Evolutionary conservation across 2,797 vertebrate genomes (phyloP).

Genomic region (Eurystomus glaucurus): DNA sequence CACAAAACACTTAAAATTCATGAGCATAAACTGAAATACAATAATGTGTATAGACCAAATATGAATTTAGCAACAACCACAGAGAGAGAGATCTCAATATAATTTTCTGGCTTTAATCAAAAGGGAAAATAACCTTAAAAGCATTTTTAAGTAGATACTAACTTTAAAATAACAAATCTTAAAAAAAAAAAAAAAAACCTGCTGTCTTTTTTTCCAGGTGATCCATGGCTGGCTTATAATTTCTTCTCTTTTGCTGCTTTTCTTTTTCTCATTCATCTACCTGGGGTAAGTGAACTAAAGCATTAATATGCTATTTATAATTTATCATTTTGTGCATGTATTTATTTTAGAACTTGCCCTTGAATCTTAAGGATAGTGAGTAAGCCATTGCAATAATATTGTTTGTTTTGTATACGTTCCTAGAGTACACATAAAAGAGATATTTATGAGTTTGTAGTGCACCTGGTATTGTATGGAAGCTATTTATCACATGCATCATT

Average conservation of each 20-base stretch:
- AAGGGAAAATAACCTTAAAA: neutral
- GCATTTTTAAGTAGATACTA: neutral
- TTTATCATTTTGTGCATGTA: neutral
- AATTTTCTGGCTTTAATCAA: neutral
- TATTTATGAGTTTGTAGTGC: neutral
- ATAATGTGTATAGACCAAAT: neutral
- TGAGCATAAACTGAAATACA: neutral
- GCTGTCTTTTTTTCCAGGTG: slow-evolving; percentile 84
- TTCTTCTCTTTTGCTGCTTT: slow-evolving; percentile 95
- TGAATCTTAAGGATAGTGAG: neutral
- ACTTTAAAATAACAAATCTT: neutral
- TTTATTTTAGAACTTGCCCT: neutral
- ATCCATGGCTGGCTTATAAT: slow-evolving; percentile 98
- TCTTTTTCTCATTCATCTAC: slow-evolving; percentile 99
- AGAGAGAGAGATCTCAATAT: neutral
- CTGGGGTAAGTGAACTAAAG: slow-evolving; percentile 90
- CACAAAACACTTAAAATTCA: neutral
- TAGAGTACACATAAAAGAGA: neutral
- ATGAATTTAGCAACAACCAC: neutral
- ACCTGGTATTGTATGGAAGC: neutral
- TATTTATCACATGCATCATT: neutral
- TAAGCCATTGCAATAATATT: neutral
- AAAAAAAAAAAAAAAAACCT: neutral
- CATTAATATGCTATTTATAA: neutral
- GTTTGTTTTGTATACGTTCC: neutral